Evolutionary conservation across 2,797 vertebrate species (phyloP), one percentile per base, ranked within the genome.

Genomic region (Poeciliopsis turneri): DNA sequence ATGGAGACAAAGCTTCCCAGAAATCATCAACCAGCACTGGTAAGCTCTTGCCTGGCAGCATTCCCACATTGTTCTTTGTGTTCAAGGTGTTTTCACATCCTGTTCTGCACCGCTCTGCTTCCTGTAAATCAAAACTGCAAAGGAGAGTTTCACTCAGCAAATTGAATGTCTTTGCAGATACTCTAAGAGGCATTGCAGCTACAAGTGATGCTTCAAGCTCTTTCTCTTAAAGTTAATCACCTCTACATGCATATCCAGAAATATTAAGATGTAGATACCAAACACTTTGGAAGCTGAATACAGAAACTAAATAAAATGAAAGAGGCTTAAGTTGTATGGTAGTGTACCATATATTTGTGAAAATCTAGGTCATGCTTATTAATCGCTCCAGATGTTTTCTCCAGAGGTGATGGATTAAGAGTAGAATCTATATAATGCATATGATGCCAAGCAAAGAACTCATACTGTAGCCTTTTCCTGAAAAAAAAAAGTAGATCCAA

Each of bases 361-460:
- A 90, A 89, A 94, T 94, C 82, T 94, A 81, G 94, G 93, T 94
- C 93, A 92, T 78, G 64, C 30, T 30, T 84, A 82, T 92, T 93
- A 92, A 94, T 94, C 92, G 86, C 61, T 80, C 75, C 61, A 82
- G 73, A 88, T 90, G 88, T 86, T 94, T 90, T 78, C 78, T 80
- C 84, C 88, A 82, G 82, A 69, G 49, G 66, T 59, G 79, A 77
- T 71, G 84, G 79, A 88, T 92, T 90, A 86, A 81, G 59, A 64
- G 39, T 28, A 43, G 28, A 79, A 76, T 47, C 78, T 84, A 84
- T 30, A 77, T 72, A 78, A 78, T 75, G 74, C 1, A 79, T 11
- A 46, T 81, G 80, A 74, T 47, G 75, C 4, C 64, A 41, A 11
- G 36, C 39, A 45, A 45, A 70, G 11, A 5, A 25, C 68, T 74